Evolutionary conservation across 1,140 invertebrate genomes (phyloP).

Genomic region (Cydia fagiglandana): DNA sequence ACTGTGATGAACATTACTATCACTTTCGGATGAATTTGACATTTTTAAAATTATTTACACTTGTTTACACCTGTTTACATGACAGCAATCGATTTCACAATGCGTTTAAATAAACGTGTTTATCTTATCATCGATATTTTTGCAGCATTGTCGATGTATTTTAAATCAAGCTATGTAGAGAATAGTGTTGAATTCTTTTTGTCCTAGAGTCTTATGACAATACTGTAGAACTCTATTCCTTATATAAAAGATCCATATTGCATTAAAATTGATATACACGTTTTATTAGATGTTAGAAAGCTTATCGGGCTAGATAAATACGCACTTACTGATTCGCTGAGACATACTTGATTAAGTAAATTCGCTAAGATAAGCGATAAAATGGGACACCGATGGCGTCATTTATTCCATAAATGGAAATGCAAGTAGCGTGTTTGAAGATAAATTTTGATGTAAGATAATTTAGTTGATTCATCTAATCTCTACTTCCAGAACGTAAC

Average conservation of each 20-base stretch:
- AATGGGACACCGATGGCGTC: not conserved
- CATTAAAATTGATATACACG: not conserved
- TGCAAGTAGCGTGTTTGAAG: not conserved
- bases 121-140: slow-evolving; percentile 7
- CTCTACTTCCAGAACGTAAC: not conserved
- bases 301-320: not conserved
- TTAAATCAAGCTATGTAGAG: not conserved
- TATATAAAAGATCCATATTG: not conserved
- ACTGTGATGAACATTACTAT: slow-evolving; percentile 2
- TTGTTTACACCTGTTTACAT: not conserved
- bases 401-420: not conserved
- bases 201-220: not conserved
- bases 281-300: not conserved
- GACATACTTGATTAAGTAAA: not conserved
- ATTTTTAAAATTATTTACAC: slow-evolving; percentile 6
- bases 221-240: not conserved
- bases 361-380: not conserved
- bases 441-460: not conserved
- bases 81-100: slow-evolving; percentile 18
- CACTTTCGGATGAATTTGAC: slow-evolving; percentile 18
- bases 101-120: not conserved
- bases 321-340: not conserved
- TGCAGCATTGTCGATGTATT: not conserved
- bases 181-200: not conserved
- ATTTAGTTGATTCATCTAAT: not conserved